A percentile compares a stretch with the other conserved stretches of the same genome.
Conservation (phyloP, 1,140 invertebrate genomes). For the Drosophila miranda region DNA sequence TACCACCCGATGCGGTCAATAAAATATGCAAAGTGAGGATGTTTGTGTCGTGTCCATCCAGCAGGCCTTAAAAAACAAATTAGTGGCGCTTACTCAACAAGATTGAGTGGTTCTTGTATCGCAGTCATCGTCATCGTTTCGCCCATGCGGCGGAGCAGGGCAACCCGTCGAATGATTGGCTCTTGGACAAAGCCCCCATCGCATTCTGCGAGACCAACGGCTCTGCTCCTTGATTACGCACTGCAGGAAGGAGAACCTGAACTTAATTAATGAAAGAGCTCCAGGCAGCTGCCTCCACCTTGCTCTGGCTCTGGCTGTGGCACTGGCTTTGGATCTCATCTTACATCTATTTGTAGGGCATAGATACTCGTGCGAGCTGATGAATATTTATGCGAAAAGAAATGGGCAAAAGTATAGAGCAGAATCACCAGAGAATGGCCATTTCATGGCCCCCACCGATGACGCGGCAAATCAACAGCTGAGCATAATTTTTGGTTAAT, state of each 20-base stretch:
- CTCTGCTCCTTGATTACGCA: conserved; percentile 14
- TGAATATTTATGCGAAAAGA: conserved; percentile 64
- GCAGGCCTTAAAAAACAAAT: conserved; percentile 69
- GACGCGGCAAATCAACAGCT: conserved; percentile 71
- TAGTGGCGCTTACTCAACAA: conserved; percentile 77
- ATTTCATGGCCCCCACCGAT: conserved; percentile 32
- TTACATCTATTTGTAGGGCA: conserved; percentile 57
- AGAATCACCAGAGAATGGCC: background rate
- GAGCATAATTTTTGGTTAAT: conserved; percentile 66
- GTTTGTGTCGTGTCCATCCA: conserved; percentile 22
- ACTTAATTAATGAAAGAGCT: conserved; percentile 71
- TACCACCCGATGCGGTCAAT: conserved; percentile 55
- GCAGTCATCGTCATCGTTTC: conserved; percentile 48
- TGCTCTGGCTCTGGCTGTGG: conserved; percentile 6
- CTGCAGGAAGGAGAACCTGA: conserved; percentile 26
- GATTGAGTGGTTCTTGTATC: conserved; percentile 68
- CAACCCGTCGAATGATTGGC: background rate
- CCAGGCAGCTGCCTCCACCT: background rate
- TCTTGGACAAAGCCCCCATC: too few relatives aligned
- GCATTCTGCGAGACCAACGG: background rate
- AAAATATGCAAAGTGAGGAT: conserved; percentile 65
- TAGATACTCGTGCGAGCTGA: conserved; percentile 47
- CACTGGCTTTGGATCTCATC: conserved; percentile 1
- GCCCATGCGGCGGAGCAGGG: conserved; percentile 10
- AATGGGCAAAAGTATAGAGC: background rate